Base-by-base conservation (phyloP, 1,140 invertebrate genomes). In the Zaprionus lachaisei region DNA sequence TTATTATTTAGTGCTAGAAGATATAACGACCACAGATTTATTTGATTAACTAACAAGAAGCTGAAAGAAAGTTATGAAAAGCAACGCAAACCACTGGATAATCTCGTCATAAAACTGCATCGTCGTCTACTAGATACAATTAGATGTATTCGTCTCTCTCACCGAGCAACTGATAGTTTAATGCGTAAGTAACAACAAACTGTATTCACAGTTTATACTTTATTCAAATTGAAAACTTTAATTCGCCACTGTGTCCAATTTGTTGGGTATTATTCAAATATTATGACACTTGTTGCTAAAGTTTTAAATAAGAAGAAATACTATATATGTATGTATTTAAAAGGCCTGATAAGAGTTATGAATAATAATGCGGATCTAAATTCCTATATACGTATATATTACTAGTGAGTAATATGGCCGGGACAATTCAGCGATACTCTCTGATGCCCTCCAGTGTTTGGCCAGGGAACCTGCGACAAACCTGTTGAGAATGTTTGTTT, bases 331-430 rank as follows among this genome's bases (percentile, higher is more conserved):
- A 4, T 24, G 3, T 24, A 37, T 49, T 62, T 20, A 15, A 41
- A 56, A 56, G 9, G 7, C 6, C 67, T 61, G 68, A 76, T 76
- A 76, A 76, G 73, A 55, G 55, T 5, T 61, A 72, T 76, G 73
- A 76, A 76, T 76, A 76, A 76, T 76, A 76, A 54, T 76, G 73
- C 73, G 69, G 73, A 72, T 55, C 68, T 64, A 54, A 38, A 57
- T 37, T 47, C 49, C 26, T 37, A 71, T 44, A 49, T 51, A 51
- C 24, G 12, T 51, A 51, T 31, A 56, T 31, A 56, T 26, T 22
- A 31, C 26, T 63, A 26, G 58, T 75, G 72, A 75, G 51, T 75
- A 75, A 75, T 31, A 31, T 75, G 26, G 34, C 17, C 57, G 58
- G 70, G 51, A 75, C 54, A 70, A 75, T 20, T 41, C 38, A 72